Evolutionary conservation across 2,797 vertebrate genomes (phyloP), one percentile per base, ranked within the genome.

Genomic region (Silurus aristotelis): DNA sequence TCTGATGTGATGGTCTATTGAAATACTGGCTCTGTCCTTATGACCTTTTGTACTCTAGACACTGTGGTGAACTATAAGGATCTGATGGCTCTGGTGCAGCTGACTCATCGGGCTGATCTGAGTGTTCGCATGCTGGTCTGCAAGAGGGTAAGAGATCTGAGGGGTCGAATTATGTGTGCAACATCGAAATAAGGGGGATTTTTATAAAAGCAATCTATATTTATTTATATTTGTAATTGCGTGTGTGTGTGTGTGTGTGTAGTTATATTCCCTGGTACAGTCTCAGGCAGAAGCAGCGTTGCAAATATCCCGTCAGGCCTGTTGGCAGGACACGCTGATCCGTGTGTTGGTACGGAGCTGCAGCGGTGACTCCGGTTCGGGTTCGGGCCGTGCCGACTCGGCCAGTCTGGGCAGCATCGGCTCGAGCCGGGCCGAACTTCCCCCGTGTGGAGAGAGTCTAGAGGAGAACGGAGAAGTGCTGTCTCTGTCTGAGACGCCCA

Each of bases 291-390:
- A 99, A 6, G 96, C 97, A 71, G 97, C 96, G 0, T 85, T 93
- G 61, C 97, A 98, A 89, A 96, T 99, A 89, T 94, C 96, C 43
- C 96, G 93, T 89, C 98, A 99, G 93, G 93, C 96, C 87, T 97
- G 97, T 88, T 99, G 98, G 98, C 98, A 99, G 93, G 98, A 99
- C 91, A 98, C 97, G 2, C 94, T 99, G 60, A 93, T 97, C 89
- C 95, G 95, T 2, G 93, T 99, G 0, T 96, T 96, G 85, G 90
- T 98, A 81, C 96, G 97, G 89, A 84, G 56, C 68, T 94, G 90
- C 76, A 89, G 91, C 5, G 79, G 92, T 80, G 93, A 81, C 52
- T 67, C 72, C 2, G 92, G 95, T 52, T 93, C 91, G 9, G 55
- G 84, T 80, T 89, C 90, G 73, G 93, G 83, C 1, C 90, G 86